These are phyloP conservation scores for Baccha elongata DNA, from an alignment of 2,888 invertebrate genomes.

Conservation along the genomic window DNA sequence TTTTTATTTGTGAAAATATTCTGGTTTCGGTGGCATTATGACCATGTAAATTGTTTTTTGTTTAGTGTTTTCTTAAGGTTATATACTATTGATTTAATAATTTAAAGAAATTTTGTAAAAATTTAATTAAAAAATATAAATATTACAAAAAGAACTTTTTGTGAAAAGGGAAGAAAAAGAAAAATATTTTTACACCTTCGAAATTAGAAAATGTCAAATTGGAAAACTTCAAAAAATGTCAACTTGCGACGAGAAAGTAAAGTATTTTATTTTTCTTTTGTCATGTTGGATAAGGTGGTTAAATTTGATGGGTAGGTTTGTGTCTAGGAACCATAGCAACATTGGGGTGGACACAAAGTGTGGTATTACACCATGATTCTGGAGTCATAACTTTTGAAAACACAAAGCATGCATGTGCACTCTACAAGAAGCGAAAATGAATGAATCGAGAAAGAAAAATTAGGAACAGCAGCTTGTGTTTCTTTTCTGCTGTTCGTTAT, in stretches of 20 bases:
- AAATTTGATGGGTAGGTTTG: too few relatives aligned
- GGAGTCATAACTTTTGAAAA: too few relatives aligned
- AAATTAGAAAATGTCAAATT: conserved; percentile 50
- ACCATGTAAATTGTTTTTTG: not conserved
- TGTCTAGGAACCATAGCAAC: too few relatives aligned
- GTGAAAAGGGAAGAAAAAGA: conserved; percentile 36
- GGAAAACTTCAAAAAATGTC: conserved; percentile 51
- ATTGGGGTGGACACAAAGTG: too few relatives aligned
- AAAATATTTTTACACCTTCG: conserved; percentile 46
- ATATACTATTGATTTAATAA: conserved; percentile 2
- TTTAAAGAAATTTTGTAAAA: conserved; percentile 6
- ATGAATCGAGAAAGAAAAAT: too few relatives aligned
- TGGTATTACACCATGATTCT: too few relatives aligned
- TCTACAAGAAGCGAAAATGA: too few relatives aligned
- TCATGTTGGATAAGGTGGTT: conserved; percentile 25
- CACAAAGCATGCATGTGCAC: too few relatives aligned
- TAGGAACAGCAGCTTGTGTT: too few relatives aligned
- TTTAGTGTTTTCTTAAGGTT: not conserved
- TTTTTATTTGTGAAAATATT: not conserved
- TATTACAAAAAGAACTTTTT: conserved; percentile 45
- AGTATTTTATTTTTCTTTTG: conserved; percentile 3
- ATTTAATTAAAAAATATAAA: conserved; percentile 46
- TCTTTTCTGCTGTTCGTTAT: too few relatives aligned
- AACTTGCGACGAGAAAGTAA: conserved; percentile 2
- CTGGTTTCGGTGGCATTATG: conserved; percentile 37